These are phyloP conservation scores for Drosophila aff. DNA, from an alignment of 1,140 invertebrate genomes.

Conservation along the genomic window DNA sequence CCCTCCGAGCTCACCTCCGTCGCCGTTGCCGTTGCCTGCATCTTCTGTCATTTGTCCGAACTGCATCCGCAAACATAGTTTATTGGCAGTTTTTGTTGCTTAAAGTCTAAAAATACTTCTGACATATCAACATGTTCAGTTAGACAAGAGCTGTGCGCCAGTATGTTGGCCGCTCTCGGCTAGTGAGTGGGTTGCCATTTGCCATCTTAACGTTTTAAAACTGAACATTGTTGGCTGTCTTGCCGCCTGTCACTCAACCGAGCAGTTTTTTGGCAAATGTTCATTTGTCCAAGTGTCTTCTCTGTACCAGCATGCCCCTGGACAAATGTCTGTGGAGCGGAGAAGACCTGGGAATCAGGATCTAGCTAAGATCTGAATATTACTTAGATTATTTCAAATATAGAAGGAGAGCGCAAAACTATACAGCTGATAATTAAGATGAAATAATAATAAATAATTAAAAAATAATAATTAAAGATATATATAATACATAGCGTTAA, in stretches of 20 bases:
- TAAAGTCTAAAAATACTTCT: constrained; percentile 78
- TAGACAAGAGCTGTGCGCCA: constrained; percentile 51
- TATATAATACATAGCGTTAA: not conserved
- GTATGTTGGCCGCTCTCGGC: constrained; percentile 26
- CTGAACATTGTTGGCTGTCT: constrained; percentile 81
- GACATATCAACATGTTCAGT: constrained; percentile 75
- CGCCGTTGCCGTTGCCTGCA: constrained; percentile 29
- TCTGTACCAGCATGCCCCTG: constrained; percentile 28
- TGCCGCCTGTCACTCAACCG: constrained; percentile 76
- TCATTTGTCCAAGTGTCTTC: constrained; percentile 71
- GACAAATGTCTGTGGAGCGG: constrained; percentile 33
- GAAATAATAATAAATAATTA: not conserved
- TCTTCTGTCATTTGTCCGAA: constrained; percentile 76
- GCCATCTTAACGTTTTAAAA: constrained; percentile 78
- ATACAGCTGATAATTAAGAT: too few relatives aligned
- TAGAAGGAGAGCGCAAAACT: not conserved
- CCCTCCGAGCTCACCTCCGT: constrained; percentile 5
- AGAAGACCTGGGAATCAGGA: constrained; percentile 9
- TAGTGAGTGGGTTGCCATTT: constrained; percentile 52
- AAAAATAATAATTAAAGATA: not conserved
- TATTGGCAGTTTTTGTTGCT: constrained; percentile 80
- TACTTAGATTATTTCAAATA: not conserved
- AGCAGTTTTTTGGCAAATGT: constrained; percentile 71
- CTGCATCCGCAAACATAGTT: constrained; percentile 71
- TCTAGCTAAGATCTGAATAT: not conserved